These are phyloP conservation scores for Pelodytes ibericus DNA, from an alignment of 2,797 vertebrate species.

Conservation along the genomic window DNA sequence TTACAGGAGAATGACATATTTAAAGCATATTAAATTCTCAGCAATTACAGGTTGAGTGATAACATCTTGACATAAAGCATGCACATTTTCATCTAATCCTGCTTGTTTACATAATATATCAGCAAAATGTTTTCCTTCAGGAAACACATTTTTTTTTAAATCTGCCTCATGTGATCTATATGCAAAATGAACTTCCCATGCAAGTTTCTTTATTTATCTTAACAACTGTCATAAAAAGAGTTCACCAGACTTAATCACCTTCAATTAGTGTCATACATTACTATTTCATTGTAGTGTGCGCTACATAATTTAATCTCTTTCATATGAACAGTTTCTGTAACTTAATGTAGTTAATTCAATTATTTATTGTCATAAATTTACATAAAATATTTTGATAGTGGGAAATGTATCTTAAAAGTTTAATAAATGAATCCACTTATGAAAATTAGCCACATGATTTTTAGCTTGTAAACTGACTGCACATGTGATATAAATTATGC, in stretches of 20 bases:
- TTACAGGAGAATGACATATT: background rate
- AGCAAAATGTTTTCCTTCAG: slow-evolving; percentile 63
- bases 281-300: slow-evolving; percentile 76
- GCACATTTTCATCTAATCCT: slow-evolving; percentile 63
- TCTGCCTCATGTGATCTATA: slow-evolving; percentile 68
- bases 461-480: too few species aligned
- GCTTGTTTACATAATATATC: slow-evolving; percentile 66
- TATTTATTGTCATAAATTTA: slow-evolving; percentile 69
- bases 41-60: slow-evolving; percentile 32
- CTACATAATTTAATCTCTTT: slow-evolving; percentile 75
- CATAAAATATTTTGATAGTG: slow-evolving; percentile 52
- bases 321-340: slow-evolving; percentile 73
- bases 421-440: too few species aligned
- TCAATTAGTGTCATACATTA: slow-evolving; percentile 78
- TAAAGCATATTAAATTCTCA: background rate
- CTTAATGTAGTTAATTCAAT: slow-evolving; percentile 75
- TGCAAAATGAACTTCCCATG: slow-evolving; percentile 69
- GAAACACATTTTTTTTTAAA: slow-evolving; percentile 67
- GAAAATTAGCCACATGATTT: too few species aligned
- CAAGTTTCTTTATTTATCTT: slow-evolving; percentile 74
- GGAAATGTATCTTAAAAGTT: background rate
- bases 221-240: slow-evolving; percentile 73
- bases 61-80: slow-evolving; percentile 21
- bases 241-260: slow-evolving; percentile 75
- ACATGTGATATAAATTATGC: too few species aligned